Evolutionary conservation across 2,797 vertebrate species (phyloP).

Genomic region (Aselliscus stoliczkanus): DNA sequence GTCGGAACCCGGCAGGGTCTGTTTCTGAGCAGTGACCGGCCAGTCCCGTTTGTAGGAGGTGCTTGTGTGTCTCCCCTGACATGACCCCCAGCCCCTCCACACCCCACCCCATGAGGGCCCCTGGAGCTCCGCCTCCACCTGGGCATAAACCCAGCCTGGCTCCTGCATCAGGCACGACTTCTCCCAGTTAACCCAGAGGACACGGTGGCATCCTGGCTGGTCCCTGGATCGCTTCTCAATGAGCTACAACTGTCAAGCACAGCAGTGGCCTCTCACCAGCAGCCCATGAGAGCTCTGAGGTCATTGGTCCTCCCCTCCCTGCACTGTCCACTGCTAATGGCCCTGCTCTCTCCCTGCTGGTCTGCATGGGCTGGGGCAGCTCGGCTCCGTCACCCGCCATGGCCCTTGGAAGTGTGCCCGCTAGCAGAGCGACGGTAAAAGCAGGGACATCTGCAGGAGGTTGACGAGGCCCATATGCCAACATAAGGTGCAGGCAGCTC

Average conservation of each 20-base stretch:
- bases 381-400: conserved; percentile 24
- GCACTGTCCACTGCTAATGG: conserved; percentile 48
- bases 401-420: conserved; percentile 53
- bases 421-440: conserved; percentile 60
- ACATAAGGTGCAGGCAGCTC: conserved; percentile 39
- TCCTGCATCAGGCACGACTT: background rate
- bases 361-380: background rate
- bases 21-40: background rate
- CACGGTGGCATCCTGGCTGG: background rate
- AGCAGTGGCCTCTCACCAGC: background rate
- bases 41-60: accelerated
- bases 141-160: background rate
- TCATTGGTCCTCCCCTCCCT: conserved; percentile 13
- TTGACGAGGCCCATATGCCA: conserved; percentile 45
- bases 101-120: accelerated
- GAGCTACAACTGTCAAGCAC: background rate
- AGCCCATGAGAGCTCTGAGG: background rate
- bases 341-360: conserved; percentile 54
- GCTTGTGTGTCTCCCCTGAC: accelerated
- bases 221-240: background rate
- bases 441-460: conserved; percentile 45
- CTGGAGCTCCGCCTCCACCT: background rate
- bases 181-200: background rate
- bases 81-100: background rate
- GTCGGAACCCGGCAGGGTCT: accelerated